Base-by-base conservation (phyloP, 2,113 vertebrate species). In the Andinoacara biseriatus region DNA sequence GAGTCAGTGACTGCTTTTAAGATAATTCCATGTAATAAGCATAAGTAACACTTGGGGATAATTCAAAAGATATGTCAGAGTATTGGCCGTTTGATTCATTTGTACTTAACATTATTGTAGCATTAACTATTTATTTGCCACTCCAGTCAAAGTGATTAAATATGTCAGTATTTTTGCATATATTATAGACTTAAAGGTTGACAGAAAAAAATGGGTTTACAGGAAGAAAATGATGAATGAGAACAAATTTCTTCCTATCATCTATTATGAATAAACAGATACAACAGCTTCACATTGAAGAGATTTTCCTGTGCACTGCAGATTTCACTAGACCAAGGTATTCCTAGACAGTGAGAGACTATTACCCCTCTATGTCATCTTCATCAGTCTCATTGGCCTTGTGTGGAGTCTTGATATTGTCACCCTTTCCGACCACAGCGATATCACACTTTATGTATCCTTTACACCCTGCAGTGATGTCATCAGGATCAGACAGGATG, bases 381-480 rank as follows among this genome's bases (percentile, higher is more conserved):
- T 99, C 98, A 0, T 99, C 97, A 0, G 97, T 97, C 94, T 99
- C 98, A 0, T 97, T 98, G 83, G 98, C 96, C 90, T 99, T 99
- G 91, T 98, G 98, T 0, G 97, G 98, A 0, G 97, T 99, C 94
- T 99, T 99, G 89, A 99, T 98, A 92, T 97, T 98, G 95, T 99
- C 98, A 1, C 98, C 98, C 83, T 99, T 99, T 54, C 97, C 97
- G 5, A 99, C 97, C 80, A 99, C 97, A 0, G 98, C 97, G 0
- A 99, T 83, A 82, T 99, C 98, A 79, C 98, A 99, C 91, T 99
- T 99, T 10, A 99, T 90, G 2, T 99, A 99, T 46, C 98, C 98
- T 92, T 99, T 99, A 77, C 97, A 96, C 7, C 98, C 94, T 0
- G 98, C 96, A 0, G 97, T 99, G 92, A 99, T 97, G 92, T 99